These are phyloP conservation scores for Platerodrilus igneus DNA, from an alignment of 2,888 invertebrate genomes.

Conservation along the genomic window DNA sequence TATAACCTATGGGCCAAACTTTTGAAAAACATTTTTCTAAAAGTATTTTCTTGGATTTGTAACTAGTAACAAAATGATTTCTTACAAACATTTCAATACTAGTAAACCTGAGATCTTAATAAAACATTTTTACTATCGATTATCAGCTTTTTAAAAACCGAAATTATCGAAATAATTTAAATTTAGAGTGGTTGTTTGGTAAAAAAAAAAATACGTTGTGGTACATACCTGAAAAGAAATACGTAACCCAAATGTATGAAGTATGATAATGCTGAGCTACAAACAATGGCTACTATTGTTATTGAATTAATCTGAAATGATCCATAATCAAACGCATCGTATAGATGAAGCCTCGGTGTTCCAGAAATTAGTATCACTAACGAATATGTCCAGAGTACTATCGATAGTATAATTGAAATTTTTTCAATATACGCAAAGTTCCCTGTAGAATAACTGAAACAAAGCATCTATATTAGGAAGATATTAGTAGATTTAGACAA, in stretches of 20 bases:
- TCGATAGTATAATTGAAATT: conserved; percentile 25
- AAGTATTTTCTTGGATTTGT: too few relatives aligned
- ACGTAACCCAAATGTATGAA: conserved; percentile 16
- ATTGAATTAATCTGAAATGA: conserved; percentile 10
- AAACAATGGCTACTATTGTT: conserved; percentile 4
- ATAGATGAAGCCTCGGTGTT: conserved; percentile 15
- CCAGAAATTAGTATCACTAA: conserved; percentile 17
- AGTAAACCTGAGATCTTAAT: too few relatives aligned
- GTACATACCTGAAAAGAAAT: conserved; percentile 18
- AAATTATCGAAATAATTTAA: conserved; percentile 11
- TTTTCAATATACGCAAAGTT: conserved; percentile 20
- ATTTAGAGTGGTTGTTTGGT: background rate
- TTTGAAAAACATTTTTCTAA: too few relatives aligned
- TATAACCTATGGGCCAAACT: too few relatives aligned
- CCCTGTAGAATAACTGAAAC: too few relatives aligned
- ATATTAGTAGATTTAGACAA: too few relatives aligned
- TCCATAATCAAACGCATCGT: conserved; percentile 24
- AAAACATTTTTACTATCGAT: too few relatives aligned
- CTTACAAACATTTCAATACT: too few relatives aligned
- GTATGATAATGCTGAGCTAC: conserved; percentile 17
- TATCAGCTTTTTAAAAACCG: too few relatives aligned
- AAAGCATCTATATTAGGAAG: too few relatives aligned
- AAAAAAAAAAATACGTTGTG: background rate
- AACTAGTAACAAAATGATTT: too few relatives aligned
- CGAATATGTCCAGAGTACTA: conserved; percentile 21